A percentile compares a stretch with the other conserved stretches of the same genome.
These are phyloP conservation scores for Onychostoma macrolepis DNA, from an alignment of 2,113 vertebrate species.

Conservation along the genomic window DNA sequence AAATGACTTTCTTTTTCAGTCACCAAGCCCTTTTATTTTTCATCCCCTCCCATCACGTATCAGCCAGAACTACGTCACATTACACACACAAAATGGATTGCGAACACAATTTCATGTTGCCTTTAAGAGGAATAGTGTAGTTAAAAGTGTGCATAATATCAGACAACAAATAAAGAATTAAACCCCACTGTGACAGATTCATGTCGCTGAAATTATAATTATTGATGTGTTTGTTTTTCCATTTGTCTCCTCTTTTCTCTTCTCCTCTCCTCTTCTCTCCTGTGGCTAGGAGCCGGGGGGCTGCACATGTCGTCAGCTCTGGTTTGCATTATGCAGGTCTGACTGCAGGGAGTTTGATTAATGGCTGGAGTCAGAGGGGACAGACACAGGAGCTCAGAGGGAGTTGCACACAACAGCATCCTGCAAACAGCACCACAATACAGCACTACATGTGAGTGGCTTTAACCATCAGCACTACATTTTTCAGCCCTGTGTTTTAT, in stretches of 20 bases:
- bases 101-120: not conserved
- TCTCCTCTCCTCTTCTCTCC: conserved; percentile 2
- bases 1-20: too few species aligned
- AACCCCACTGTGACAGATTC: not conserved
- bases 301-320: conserved; percentile 39
- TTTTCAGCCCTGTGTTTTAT: conserved; percentile 42
- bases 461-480: conserved; percentile 41
- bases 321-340: conserved; percentile 46
- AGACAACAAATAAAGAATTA: not conserved
- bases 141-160: not conserved
- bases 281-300: conserved; percentile 11
- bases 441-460: conserved; percentile 22
- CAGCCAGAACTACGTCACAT: not conserved
- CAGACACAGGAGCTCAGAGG: conserved; percentile 44
- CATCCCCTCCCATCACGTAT: too few species aligned
- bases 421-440: not conserved
- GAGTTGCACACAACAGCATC: conserved; percentile 45
- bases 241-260: not conserved
- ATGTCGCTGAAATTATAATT: conserved; percentile 12
- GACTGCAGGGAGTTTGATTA: conserved; percentile 55
- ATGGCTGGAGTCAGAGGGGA: conserved; percentile 55
- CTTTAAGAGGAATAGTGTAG: not conserved
- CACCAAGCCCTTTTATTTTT: not conserved
- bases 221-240: not conserved
- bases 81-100: not conserved